These are phyloP conservation scores for Halictus quadricinctus DNA, from an alignment of 2,888 invertebrate genomes.

Conservation along the genomic window DNA sequence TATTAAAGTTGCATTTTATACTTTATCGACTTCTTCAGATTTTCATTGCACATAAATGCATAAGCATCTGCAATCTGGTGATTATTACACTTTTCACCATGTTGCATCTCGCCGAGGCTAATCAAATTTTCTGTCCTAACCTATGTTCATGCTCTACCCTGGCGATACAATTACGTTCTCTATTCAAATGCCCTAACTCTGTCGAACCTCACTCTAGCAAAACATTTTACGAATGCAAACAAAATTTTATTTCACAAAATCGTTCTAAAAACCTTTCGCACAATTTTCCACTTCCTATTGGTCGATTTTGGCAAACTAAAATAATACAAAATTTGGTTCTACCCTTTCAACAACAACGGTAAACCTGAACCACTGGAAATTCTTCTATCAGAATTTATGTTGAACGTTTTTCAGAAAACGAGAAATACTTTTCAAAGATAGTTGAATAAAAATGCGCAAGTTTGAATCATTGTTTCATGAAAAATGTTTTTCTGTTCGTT, in stretches of 20 bases:
- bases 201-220: background rate
- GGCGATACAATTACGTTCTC: background rate
- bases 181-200: background rate
- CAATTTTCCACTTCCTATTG: too few relatives aligned
- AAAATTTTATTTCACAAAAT: background rate
- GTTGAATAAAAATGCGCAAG: too few relatives aligned
- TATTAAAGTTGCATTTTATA: background rate
- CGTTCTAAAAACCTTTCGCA: background rate
- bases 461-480: too few relatives aligned
- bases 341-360: too few relatives aligned
- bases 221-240: too few relatives aligned
- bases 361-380: too few relatives aligned
- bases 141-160: background rate
- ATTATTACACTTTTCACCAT: background rate
- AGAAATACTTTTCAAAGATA: too few relatives aligned
- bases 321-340: background rate
- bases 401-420: too few relatives aligned
- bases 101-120: background rate
- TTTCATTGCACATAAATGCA: background rate
- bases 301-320: background rate
- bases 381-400: too few relatives aligned
- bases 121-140: background rate
- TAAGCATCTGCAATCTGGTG: background rate
- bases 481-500: background rate
- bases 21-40: background rate